Base-by-base conservation (phyloP, 2,888 invertebrate species). In the Noctua comes region DNA sequence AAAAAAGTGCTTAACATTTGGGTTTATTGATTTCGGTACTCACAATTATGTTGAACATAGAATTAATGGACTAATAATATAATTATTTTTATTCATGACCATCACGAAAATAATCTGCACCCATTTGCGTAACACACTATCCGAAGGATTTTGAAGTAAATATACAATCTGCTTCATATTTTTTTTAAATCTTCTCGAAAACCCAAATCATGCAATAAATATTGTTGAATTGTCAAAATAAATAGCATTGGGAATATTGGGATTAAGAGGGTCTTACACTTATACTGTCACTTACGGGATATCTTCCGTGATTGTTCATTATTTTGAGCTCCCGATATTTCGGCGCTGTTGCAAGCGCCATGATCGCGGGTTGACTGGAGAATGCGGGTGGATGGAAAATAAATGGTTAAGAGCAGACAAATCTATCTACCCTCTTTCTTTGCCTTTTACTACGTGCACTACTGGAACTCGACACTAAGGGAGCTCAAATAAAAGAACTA, bases 1-100 rank as follows among this genome's bases (percentile, higher is more conserved):
- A 69, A 76, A 78, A 74, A 88, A 83, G 73, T 51, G 70, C 62
- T 71, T 43, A 7, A 16, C 36, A 48, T 68, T 75, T 51, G 8
- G 11, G 27, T 73, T 69, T 54, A 62, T 77, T 70, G 24, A 66
- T 46, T 74, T 57, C 5, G n/a, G 57, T n/a, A 5, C 57, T n/a
- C 57, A 57, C 57, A n/a, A n/a, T 57, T 11, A n/a, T n/a, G 57
- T n/a, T n/a, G 54, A 54, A 24, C 24, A 54, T 54, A 4, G 57
- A n/a, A 57, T n/a, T 5, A n/a, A 5, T 24, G 13, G 57, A 57
- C 13, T 13, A 57, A 57, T n/a, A 5, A 13, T 13, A 57, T 57
- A n/a, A 24, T 54, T 11, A 4, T 54, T 57, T 46, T n/a, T 13
- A 57, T 57, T n/a, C 10, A n/a, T 57, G 24, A 54, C 54, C 10